Conservation (phyloP, 2,113 vertebrate genomes). For the Rana temporaria region DNA sequence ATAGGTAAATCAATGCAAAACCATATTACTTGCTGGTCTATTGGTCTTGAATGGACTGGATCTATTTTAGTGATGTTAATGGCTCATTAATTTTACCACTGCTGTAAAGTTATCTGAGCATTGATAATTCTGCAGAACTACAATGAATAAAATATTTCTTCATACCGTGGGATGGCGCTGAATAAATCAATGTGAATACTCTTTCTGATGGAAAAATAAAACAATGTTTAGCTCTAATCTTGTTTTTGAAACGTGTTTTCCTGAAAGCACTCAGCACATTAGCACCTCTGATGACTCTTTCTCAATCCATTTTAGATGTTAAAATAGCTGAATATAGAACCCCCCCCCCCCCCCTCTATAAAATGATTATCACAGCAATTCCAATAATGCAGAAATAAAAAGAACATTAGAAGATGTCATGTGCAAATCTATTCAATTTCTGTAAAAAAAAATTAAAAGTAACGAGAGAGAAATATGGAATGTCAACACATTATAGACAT, state of each 20-base stretch:
- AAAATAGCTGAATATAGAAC: neutral
- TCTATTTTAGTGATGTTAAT: conserved; percentile 7
- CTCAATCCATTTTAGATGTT: neutral
- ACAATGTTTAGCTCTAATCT: neutral
- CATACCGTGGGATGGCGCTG: neutral
- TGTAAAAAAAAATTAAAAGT: neutral
- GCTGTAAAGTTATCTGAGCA: conserved; percentile 15
- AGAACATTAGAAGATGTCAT: neutral
- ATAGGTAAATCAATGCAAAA: neutral
- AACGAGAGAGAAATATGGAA: neutral
- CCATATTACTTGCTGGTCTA: neutral
- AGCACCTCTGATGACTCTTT: neutral
- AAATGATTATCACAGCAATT: conserved; percentile 10
- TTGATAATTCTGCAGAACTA: neutral
- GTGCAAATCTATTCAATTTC: neutral
- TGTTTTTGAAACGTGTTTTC: neutral
- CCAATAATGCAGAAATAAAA: neutral
- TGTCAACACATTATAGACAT: conserved; percentile 12
- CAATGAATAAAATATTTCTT: neutral
- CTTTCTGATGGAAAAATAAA: neutral
- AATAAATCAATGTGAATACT: neutral
- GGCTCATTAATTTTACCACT: conserved; percentile 26
- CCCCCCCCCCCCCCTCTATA: neutral
- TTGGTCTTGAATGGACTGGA: neutral
- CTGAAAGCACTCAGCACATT: neutral